phyloP scores from a whole-genome alignment of 2,797 vertebrate species.

The Onychomys torridus region DNA sequence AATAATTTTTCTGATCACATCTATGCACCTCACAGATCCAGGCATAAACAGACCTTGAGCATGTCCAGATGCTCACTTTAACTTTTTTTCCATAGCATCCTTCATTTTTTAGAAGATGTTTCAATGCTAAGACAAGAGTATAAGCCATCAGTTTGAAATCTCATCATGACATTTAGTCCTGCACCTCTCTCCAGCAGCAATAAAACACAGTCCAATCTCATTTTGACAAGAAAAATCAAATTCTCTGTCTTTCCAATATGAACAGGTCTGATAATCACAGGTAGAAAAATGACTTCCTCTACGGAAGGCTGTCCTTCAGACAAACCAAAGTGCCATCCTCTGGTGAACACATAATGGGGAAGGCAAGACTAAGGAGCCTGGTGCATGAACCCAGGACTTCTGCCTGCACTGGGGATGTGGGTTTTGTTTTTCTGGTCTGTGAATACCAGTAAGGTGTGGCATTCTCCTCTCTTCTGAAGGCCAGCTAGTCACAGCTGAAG shows the following conservation, averaged over 20 bases:
- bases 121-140: slow-evolving; percentile 49
- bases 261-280: slow-evolving; percentile 16
- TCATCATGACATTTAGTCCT: slow-evolving; percentile 9
- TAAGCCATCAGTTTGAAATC: not conserved
- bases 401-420: not conserved
- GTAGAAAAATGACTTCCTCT: slow-evolving; percentile 24
- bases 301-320: not conserved
- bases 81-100: not conserved
- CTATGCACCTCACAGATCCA: not conserved
- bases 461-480: not conserved
- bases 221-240: slow-evolving; percentile 50
- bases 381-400: not conserved
- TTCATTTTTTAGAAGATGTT: slow-evolving; percentile 36
- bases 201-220: slow-evolving; percentile 17
- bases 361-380: not conserved
- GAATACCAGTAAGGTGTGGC: not conserved
- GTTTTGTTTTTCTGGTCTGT: slow-evolving; percentile 5
- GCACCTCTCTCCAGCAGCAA: not conserved
- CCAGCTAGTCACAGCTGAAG: not conserved
- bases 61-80: not conserved
- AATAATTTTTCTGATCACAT: not conserved
- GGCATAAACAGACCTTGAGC: not conserved
- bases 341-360: not conserved
- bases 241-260: slow-evolving; percentile 21
- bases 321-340: not conserved